Percentiles rank a stretch among this genome's conserved stretches.
phyloP scores from a whole-genome alignment of 2,888 invertebrate species.

The Tipula vernalis region DNA sequence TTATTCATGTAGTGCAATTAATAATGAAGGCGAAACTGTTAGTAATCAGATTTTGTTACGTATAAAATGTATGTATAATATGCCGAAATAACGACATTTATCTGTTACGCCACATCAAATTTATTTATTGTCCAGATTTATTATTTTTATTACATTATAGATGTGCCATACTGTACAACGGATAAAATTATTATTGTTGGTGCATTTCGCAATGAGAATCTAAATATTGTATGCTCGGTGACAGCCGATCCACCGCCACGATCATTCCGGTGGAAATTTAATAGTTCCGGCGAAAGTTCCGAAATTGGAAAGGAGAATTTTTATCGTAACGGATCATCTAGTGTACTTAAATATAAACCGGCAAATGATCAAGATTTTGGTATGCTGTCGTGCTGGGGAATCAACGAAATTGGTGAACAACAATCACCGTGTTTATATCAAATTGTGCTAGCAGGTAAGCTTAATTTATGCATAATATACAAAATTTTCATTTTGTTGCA shows the following conservation, averaged over 20 bases:
- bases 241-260: slow-evolving; percentile 81
- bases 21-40: slow-evolving; percentile 65
- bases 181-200: slow-evolving; percentile 73
- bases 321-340: slow-evolving; percentile 64
- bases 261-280: slow-evolving; percentile 84
- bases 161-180: slow-evolving; percentile 68
- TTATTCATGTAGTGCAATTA: slow-evolving; percentile 69
- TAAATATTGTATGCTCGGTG: slow-evolving; percentile 78
- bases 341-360: slow-evolving; percentile 52
- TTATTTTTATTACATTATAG: slow-evolving; percentile 43
- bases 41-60: slow-evolving; percentile 65
- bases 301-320: slow-evolving; percentile 69
- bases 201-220: slow-evolving; percentile 74
- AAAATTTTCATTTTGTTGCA: neutral
- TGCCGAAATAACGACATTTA: neutral
- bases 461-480: neutral
- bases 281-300: slow-evolving; percentile 80
- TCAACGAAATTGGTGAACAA: slow-evolving; percentile 64
- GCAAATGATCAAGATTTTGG: slow-evolving; percentile 62
- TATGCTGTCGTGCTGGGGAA: slow-evolving; percentile 64
- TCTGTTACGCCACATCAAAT: neutral
- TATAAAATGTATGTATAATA: slow-evolving; percentile 59
- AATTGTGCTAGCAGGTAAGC: slow-evolving; percentile 65
- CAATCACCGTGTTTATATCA: slow-evolving; percentile 66
- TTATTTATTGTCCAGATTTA: neutral